Evolutionary conservation across 2,888 invertebrate species (phyloP).

Genomic region (Tenthredo amoena): DNA sequence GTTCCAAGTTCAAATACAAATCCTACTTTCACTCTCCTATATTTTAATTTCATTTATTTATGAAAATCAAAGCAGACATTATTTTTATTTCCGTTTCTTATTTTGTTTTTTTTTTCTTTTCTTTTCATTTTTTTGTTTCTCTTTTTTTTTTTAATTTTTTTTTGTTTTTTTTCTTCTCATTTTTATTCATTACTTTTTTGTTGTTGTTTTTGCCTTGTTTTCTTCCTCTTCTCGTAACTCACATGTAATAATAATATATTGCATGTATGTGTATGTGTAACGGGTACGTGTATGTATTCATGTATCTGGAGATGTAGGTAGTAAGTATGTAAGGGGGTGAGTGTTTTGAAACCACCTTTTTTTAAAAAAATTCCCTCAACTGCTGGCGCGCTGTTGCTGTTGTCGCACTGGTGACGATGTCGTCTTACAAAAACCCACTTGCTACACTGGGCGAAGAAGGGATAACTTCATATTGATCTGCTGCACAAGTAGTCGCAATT

Average conservation of each 20-base stretch:
- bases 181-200: conserved; percentile 54
- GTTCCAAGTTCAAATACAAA: conserved; percentile 76
- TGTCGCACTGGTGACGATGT: conserved; percentile 70
- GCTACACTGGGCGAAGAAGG: conserved; percentile 71
- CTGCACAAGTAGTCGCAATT: conserved; percentile 59
- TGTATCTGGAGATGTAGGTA: conserved; percentile 60
- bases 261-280: conserved; percentile 53
- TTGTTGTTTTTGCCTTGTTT: conserved; percentile 56
- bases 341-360: conserved; percentile 69
- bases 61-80: conserved; percentile 75
- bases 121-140: conserved; percentile 62
- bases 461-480: conserved; percentile 69
- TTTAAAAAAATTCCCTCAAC: conserved; percentile 70
- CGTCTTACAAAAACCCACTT: conserved; percentile 71
- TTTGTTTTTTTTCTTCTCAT: conserved; percentile 42
- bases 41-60: conserved; percentile 67
- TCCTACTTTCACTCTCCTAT: conserved; percentile 77
- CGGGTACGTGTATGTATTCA: conserved; percentile 49
- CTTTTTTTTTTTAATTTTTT: conserved; percentile 36
- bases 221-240: conserved; percentile 65
- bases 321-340: neutral
- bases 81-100: conserved; percentile 63
- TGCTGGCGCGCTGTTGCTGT: conserved; percentile 64
- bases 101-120: conserved; percentile 69
- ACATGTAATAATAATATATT: conserved; percentile 64